phyloP scores from a whole-genome alignment of 2,797 vertebrate species.

The Buceros bicornis region DNA sequence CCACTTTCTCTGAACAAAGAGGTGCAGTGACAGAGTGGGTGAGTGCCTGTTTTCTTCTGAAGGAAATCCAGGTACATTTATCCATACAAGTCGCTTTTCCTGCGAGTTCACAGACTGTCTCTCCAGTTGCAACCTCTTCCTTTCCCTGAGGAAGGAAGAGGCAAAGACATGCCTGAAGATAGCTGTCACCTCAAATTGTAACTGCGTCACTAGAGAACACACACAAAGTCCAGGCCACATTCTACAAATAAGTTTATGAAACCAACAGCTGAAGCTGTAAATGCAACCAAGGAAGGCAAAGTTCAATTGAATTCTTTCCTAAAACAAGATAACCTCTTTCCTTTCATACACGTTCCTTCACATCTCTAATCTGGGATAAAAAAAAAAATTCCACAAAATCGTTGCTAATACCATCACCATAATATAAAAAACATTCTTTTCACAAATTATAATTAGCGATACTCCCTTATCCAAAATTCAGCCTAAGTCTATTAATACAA shows the following conservation, averaged over 20 bases:
- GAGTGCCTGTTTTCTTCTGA: neutral
- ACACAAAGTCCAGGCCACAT: neutral
- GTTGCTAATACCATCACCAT: neutral
- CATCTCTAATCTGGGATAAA: neutral
- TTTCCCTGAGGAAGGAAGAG: neutral
- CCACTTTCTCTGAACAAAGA: neutral
- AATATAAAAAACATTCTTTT: neutral
- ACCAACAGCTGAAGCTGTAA: neutral
- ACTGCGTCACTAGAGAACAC: neutral
- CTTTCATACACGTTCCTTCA: neutral
- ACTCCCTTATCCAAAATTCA: neutral
- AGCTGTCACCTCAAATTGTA: neutral
- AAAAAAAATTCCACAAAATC: neutral
- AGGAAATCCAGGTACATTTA: neutral
- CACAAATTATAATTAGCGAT: neutral
- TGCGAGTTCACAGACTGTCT: neutral
- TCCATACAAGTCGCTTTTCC: neutral
- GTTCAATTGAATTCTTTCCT: neutral
- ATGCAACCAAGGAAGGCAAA: neutral
- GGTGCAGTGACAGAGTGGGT: neutral
- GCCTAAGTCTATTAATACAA: neutral
- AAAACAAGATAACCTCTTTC: neutral
- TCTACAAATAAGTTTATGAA: neutral
- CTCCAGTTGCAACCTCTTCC: neutral
- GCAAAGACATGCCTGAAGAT: neutral